A percentile compares a stretch with the other conserved stretches of the same genome.
Conservation (phyloP, 2,888 invertebrate genomes). For the Clivina fossor region DNA sequence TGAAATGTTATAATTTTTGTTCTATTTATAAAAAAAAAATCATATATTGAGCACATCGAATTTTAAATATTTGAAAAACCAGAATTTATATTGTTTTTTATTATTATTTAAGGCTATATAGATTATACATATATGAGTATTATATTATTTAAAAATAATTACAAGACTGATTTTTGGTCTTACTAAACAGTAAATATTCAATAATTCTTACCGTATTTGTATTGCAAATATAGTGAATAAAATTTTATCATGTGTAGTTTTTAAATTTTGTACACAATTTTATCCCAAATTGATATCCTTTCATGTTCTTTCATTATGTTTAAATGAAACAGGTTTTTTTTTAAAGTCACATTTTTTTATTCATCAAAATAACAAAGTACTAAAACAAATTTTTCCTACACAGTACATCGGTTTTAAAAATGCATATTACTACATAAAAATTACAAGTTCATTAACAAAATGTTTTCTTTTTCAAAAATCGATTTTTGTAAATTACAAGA, state of each 20-base stretch:
- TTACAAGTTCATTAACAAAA: constrained; percentile 3
- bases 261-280: not conserved
- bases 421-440: constrained; percentile 7
- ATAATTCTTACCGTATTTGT: constrained; percentile 19
- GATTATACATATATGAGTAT: constrained; percentile 13
- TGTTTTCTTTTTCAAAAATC: constrained; percentile 3
- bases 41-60: constrained; percentile 5
- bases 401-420: constrained; percentile 1
- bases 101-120: constrained; percentile 3
- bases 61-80: constrained; percentile 10
- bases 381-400: constrained; percentile 24
- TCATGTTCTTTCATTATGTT: constrained; percentile 3
- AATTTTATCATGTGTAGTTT: constrained; percentile 17
- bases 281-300: not conserved
- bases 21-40: constrained; percentile 22
- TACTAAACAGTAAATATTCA: constrained; percentile 23
- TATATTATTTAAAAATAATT: constrained; percentile 11
- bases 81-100: not conserved
- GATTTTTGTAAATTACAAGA: not conserved
- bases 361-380: constrained; percentile 28
- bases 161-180: constrained; percentile 29
- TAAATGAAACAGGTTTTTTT: not conserved
- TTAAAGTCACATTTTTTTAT: constrained; percentile 24
- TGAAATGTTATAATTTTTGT: constrained; percentile 15
- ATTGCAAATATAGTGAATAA: constrained; percentile 22